phyloP scores from a whole-genome alignment of 2,888 invertebrate species.

The Synergus itoensis region DNA sequence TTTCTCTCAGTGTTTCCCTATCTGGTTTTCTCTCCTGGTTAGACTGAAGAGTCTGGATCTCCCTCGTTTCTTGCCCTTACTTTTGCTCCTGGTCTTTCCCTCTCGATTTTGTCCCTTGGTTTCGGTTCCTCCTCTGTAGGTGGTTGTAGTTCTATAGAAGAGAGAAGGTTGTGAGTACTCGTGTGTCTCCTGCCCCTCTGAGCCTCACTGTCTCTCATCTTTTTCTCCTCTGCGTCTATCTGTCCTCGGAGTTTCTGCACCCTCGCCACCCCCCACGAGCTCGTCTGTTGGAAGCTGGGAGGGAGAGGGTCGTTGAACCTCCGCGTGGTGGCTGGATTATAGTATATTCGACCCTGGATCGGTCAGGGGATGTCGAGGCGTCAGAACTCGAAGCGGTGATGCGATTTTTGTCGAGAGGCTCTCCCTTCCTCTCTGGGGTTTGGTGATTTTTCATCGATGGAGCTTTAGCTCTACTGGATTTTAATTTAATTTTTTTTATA shows the following conservation, averaged over 20 bases:
- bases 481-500: not conserved
- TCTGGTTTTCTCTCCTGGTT: constrained; percentile 48
- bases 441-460: not conserved
- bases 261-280: constrained; percentile 54
- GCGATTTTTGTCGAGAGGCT: not conserved
- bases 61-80: not conserved
- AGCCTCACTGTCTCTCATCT: constrained; percentile 44
- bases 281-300: constrained; percentile 62
- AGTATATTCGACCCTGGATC: constrained; percentile 58
- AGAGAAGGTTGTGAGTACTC: constrained; percentile 49
- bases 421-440: not conserved
- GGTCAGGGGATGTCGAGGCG: constrained; percentile 59
- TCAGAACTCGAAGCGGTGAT: constrained; percentile 42
- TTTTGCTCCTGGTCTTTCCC: not conserved
- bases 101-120: not conserved
- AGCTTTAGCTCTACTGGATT: not conserved
- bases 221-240: constrained; percentile 51
- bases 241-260: constrained; percentile 52
- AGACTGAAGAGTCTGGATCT: constrained; percentile 35
- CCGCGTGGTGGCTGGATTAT: constrained; percentile 50
- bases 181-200: constrained; percentile 43
- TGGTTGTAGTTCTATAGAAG: constrained; percentile 12
- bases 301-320: constrained; percentile 60
- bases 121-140: not conserved
- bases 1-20: constrained; percentile 49